Base-by-base conservation (phyloP, 1,140 invertebrate genomes). In the Plectrocnemia conspersa region DNA sequence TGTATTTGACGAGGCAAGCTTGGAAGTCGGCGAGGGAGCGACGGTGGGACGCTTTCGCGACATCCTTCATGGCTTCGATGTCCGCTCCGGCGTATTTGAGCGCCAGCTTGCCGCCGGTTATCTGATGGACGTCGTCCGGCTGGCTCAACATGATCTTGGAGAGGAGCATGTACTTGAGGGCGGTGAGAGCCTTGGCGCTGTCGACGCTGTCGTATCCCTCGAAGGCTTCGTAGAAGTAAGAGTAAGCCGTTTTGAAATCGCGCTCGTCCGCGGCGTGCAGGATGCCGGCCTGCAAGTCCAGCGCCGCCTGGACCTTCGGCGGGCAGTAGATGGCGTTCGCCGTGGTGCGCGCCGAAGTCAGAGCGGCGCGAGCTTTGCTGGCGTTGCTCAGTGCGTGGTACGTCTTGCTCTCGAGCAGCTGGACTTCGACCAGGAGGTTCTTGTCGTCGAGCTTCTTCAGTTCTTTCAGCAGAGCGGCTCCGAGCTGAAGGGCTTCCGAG, bases 161-260 rank as follows among this genome's bases (percentile, higher is more conserved):
- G 40, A 99, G 70, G 52, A 99, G 80, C 97, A 99, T 99, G 72
- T 99, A 99, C 69, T 99, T 99, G 1, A 99, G 75, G 16, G 93
- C 91, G 32, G 84, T 90, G 2, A 98, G 71, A 7, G 97, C 96
- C 72, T 93, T 96, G 10, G 85, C 83, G 65, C 82, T 86, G 66
- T 97, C 93, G 13, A 96, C 88, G 61, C 92, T 95, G 72, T 99
- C 95, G 74, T 96, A 98, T 57, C 95, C 95, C 80, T 99, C 97
- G 76, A 99, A 99, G 27, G 97, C 97, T 79, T 99, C 97, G 76
- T 98, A 99, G 70, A 99, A 99, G 70, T 99, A 99, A 29, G 97
- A 99, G 73, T 97, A 99, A 27, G 97, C 97, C 62, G 97, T 99
- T 80, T 99, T 99, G 71, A 99, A 99, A 68, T 99, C 97, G 66